Conservation (phyloP, 35 echinoderm and acorn worm genomes). For the Heliocidaris tuberculata region DNA sequence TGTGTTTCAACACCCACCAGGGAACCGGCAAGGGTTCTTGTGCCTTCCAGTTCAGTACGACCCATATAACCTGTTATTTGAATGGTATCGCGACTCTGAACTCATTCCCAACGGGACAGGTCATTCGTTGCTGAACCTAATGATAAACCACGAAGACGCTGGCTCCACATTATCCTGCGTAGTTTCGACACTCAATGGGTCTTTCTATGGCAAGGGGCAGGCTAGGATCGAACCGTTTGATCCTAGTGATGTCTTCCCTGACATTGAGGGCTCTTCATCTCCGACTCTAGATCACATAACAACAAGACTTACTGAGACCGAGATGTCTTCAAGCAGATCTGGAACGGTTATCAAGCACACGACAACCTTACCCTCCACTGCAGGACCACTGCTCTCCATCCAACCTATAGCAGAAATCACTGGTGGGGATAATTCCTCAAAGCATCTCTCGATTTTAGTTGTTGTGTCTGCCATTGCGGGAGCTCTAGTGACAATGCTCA, state of each 20-base stretch:
- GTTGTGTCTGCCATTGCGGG: conserved; percentile 24
- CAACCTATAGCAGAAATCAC: conserved; percentile 24
- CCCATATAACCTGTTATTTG: neutral
- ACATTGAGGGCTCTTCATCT: neutral
- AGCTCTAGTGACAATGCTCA: neutral
- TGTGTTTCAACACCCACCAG: neutral
- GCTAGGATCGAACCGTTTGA: neutral
- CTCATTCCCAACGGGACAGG: neutral
- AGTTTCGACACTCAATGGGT: neutral
- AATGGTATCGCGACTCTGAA: neutral
- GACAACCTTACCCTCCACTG: neutral
- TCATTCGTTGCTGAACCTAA: neutral
- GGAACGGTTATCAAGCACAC: neutral
- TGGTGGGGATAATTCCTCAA: neutral
- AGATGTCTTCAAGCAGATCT: neutral
- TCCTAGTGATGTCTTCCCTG: conserved; percentile 6
- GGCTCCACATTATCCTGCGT: conserved; percentile 19
- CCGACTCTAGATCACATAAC: neutral
- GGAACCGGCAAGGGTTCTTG: neutral
- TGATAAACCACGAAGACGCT: neutral
- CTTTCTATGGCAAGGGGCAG: neutral
- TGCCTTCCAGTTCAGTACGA: neutral
- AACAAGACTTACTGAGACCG: neutral
- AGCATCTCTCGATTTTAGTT: conserved; percentile 22
- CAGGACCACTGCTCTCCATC: too few relatives aligned